phyloP scores from a whole-genome alignment of 2,113 vertebrate species.

The Leptodactylus fuscus region DNA sequence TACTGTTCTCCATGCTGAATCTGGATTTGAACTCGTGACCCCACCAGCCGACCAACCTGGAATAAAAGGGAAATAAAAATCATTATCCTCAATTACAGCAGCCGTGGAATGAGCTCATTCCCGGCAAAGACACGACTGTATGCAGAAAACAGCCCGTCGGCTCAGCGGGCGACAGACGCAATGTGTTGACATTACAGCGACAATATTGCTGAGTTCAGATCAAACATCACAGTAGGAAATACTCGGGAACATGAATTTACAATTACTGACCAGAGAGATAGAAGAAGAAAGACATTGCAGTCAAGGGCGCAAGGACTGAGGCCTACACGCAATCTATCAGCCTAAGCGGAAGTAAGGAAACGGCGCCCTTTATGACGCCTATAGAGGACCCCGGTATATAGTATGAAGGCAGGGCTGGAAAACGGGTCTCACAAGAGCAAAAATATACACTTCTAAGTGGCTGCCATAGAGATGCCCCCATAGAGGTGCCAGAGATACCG shows the following conservation, averaged over 20 bases:
- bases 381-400: neutral
- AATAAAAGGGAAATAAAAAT: conserved; percentile 41
- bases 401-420: neutral
- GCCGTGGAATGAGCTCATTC: conserved; percentile 9
- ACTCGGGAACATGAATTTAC: neutral
- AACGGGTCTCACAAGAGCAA: neutral
- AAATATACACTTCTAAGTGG: neutral
- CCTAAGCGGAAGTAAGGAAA: no score
- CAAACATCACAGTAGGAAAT: conserved; percentile 15
- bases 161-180: conserved; percentile 45
- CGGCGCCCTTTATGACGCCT: no score
- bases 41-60: conserved; percentile 92
- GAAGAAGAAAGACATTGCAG: neutral
- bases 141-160: conserved; percentile 56
- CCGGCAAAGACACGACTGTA: neutral
- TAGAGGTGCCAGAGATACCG: no score
- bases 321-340: neutral
- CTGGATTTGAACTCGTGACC: conserved; percentile 86
- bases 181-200: neutral
- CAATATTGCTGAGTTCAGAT: conserved; percentile 16
- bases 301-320: neutral
- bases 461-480: no score
- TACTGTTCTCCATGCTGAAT: conserved; percentile 93
- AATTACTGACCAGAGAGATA: conserved; percentile 11
- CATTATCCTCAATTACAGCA: conserved; percentile 22